phyloP scores from a whole-genome alignment of 2,113 vertebrate genomes.

The Eudorcas thomsonii region DNA sequence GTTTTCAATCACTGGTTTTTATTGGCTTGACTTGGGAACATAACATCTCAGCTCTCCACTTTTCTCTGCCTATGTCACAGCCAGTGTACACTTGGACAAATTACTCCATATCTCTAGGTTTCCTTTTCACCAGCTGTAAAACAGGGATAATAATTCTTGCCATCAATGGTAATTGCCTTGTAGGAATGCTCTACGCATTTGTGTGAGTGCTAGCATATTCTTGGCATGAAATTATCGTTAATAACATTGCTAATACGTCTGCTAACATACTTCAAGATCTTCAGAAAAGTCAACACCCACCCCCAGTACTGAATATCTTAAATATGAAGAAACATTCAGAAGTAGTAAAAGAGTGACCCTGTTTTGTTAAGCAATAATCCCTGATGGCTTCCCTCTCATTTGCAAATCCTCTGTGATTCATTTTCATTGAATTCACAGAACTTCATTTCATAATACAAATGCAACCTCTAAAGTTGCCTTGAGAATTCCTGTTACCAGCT shows the following conservation, averaged over 20 bases:
- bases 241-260: slow-evolving; percentile 8
- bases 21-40: slow-evolving; percentile 8
- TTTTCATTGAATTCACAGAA: slow-evolving; percentile 16
- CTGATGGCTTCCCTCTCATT: background rate
- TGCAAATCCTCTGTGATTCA: background rate
- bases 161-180: slow-evolving; percentile 32
- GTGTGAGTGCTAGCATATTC: slow-evolving; percentile 40
- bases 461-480: background rate
- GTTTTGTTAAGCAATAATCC: background rate
- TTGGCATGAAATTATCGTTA: slow-evolving; percentile 45
- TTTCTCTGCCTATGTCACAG: background rate
- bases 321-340: background rate
- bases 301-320: slow-evolving; percentile 24
- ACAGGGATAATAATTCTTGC: slow-evolving; percentile 24
- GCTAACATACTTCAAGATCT: background rate
- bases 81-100: slow-evolving; percentile 12
- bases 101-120: slow-evolving; percentile 5
- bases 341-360: background rate
- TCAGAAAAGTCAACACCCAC: background rate
- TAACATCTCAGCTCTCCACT: slow-evolving; percentile 7
- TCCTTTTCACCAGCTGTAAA: slow-evolving; percentile 41
- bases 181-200: background rate
- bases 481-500: background rate
- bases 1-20: slow-evolving; percentile 40
- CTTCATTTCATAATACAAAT: slow-evolving; percentile 31